Percentiles rank a stretch among this genome's conserved stretches.
phyloP scores from a whole-genome alignment of 2,888 invertebrate genomes.

The Lamellibrachia satsuma region DNA sequence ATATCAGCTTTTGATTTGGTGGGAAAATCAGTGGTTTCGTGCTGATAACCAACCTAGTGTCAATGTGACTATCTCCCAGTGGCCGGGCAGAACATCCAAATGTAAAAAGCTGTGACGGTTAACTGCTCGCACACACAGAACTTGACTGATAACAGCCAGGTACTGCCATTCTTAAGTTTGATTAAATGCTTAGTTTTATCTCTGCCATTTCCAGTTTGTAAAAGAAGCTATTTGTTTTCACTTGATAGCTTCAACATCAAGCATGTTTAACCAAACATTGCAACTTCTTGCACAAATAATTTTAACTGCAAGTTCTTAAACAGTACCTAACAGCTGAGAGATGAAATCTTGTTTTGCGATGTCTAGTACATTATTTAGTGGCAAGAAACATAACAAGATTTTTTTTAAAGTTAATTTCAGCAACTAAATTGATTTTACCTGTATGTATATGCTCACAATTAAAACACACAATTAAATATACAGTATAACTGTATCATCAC shows the following conservation, averaged over 20 bases:
- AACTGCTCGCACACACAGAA: not conserved
- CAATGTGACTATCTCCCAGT: not conserved
- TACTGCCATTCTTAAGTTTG: constrained; percentile 1
- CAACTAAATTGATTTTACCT: no score
- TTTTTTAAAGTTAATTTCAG: no score
- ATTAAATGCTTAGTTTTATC: constrained; percentile 13
- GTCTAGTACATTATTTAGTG: no score
- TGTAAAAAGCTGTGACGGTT: not conserved
- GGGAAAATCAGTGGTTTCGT: constrained; percentile 5
- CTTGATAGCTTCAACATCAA: not conserved
- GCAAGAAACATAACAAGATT: no score
- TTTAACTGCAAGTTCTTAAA: not conserved
- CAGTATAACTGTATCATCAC: no score
- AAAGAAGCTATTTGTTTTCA: not conserved
- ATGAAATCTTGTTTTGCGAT: no score
- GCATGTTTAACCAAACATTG: constrained; percentile 17
- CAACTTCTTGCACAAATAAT: not conserved
- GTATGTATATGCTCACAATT: no score
- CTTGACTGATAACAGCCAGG: not conserved
- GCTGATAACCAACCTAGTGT: not conserved
- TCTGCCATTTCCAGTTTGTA: not conserved
- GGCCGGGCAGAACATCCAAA: not conserved
- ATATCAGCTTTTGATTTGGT: not conserved
- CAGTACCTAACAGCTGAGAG: not conserved
- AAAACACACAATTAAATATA: no score